phyloP scores from a whole-genome alignment of 2,797 vertebrate genomes.

The Diceros bicornis region DNA sequence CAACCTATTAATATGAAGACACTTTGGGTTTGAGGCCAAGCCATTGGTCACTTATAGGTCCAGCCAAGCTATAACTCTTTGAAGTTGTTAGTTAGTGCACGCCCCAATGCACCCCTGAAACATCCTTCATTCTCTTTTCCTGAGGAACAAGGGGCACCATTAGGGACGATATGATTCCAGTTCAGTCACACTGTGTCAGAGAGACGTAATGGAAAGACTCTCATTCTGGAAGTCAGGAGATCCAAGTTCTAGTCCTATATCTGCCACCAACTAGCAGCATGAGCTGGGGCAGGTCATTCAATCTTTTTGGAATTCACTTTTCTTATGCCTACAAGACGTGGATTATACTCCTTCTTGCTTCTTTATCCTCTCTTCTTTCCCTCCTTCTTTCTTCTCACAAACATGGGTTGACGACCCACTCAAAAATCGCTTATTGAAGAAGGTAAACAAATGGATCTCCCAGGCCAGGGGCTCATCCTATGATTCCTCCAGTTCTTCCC shows the following conservation, averaged over 20 bases:
- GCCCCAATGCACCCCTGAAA: neutral
- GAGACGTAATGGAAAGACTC: neutral
- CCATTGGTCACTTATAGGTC: neutral
- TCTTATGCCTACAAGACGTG: neutral
- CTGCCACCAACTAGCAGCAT: neutral
- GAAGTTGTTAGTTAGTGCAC: neutral
- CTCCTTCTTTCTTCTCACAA: neutral
- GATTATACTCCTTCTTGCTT: neutral
- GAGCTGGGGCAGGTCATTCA: neutral
- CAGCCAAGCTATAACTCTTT: neutral
- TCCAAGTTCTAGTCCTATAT: neutral
- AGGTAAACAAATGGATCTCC: neutral
- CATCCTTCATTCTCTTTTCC: neutral
- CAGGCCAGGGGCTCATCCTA: neutral
- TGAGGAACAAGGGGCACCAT: neutral
- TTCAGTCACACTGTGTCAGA: neutral
- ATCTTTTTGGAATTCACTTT: neutral
- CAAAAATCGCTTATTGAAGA: neutral
- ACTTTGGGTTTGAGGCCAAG: neutral
- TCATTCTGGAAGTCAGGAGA: neutral
- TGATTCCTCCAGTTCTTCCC: neutral
- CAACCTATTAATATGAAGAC: neutral
- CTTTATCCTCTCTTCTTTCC: neutral
- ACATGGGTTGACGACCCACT: neutral
- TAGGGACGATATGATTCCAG: neutral